A percentile compares a stretch with the other conserved stretches of the same genome.
Evolutionary conservation across 2,888 invertebrate species (phyloP).

Genomic region (Anoplius nigerrimus): DNA sequence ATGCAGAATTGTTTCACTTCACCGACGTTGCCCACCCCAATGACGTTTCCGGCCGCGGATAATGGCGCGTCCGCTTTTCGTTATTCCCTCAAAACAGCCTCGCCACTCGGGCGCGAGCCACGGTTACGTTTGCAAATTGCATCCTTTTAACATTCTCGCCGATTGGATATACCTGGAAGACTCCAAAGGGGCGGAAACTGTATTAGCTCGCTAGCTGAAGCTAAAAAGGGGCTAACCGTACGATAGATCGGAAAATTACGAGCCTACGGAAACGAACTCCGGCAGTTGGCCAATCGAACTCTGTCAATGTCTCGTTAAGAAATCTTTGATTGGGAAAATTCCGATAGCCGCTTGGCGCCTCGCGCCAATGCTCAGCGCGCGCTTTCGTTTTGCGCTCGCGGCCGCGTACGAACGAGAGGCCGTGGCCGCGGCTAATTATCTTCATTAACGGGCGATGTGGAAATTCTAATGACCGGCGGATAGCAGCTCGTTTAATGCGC

Average conservation of each 20-base stretch:
- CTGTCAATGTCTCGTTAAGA: too few species aligned
- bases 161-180: too few species aligned
- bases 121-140: neutral
- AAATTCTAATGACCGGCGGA: conserved; percentile 51
- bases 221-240: too few species aligned
- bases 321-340: too few species aligned
- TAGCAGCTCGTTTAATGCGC: conserved; percentile 38
- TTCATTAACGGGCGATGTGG: conserved; percentile 48
- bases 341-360: too few species aligned
- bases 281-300: too few species aligned
- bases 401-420: conserved; percentile 6
- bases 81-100: conserved; percentile 25
- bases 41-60: conserved; percentile 41
- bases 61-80: conserved; percentile 44
- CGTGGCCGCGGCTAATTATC: conserved; percentile 51
- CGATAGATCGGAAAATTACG: too few species aligned
- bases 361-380: neutral
- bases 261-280: too few species aligned
- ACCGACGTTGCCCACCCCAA: conserved; percentile 37
- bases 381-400: conserved; percentile 35
- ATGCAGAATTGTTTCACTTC: conserved; percentile 53
- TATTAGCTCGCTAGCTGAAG: too few species aligned
- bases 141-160: neutral
- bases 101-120: too few species aligned
- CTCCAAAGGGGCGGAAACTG: too few species aligned